Evolutionary conservation across 2,113 vertebrate species (phyloP).

Genomic region (Dryoscopus gambensis): DNA sequence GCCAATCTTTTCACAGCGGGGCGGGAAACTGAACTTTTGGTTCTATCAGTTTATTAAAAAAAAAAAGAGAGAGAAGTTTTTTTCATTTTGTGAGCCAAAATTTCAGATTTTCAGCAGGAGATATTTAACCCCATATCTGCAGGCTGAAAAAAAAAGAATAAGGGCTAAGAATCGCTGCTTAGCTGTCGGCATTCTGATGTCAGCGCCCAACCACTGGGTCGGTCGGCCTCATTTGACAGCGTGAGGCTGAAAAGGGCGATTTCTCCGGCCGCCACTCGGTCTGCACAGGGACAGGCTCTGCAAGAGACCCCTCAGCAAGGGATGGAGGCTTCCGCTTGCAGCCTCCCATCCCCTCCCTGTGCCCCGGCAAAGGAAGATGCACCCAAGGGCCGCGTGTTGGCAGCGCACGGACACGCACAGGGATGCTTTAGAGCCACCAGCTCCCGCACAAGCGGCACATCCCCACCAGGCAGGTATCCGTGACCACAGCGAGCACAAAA

Average conservation of each 20-base stretch:
- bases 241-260: not conserved
- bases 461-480: not conserved
- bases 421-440: not conserved
- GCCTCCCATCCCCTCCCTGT: not conserved
- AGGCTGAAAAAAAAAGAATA: not conserved
- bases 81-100: not conserved
- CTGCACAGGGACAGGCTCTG: not conserved
- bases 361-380: not conserved
- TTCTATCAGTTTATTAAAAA: not conserved
- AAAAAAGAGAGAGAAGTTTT: not conserved
- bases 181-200: not conserved
- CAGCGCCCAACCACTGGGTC: not conserved
- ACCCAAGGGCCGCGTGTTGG: not conserved
- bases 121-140: not conserved
- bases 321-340: accelerated
- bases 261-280: not conserved
- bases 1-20: not conserved
- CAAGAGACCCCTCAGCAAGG: no score
- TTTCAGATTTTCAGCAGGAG: not conserved
- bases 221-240: not conserved
- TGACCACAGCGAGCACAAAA: not conserved
- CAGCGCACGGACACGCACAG: not conserved
- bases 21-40: not conserved
- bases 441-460: not conserved
- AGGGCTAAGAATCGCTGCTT: not conserved